phyloP scores from a whole-genome alignment of 2,888 invertebrate species.

The Cyrtodaria siliqua region DNA sequence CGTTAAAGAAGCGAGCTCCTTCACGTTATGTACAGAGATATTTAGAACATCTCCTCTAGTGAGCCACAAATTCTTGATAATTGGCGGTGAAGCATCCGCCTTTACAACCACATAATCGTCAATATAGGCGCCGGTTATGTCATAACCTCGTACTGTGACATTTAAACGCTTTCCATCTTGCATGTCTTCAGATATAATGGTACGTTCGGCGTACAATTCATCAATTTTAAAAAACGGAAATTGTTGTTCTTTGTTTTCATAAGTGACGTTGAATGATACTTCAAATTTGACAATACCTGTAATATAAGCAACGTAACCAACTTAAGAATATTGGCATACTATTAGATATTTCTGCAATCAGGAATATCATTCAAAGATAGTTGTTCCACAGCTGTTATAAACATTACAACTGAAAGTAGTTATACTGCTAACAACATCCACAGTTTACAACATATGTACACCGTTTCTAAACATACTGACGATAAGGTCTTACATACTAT shows the following conservation, averaged over 20 bases:
- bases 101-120: slow-evolving; percentile 49
- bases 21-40: slow-evolving; percentile 52
- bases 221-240: not conserved
- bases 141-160: slow-evolving; percentile 52
- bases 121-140: slow-evolving; percentile 44
- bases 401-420: too few relatives aligned
- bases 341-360: too few relatives aligned
- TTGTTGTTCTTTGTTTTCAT: slow-evolving; percentile 25
- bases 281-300: slow-evolving; percentile 53
- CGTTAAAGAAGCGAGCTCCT: slow-evolving; percentile 53
- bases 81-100: slow-evolving; percentile 61
- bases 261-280: slow-evolving; percentile 34
- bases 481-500: too few relatives aligned
- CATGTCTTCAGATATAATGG: not conserved
- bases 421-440: too few relatives aligned
- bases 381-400: too few relatives aligned
- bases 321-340: too few relatives aligned
- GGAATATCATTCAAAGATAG: too few relatives aligned
- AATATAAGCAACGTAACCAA: too few relatives aligned
- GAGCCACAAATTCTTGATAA: slow-evolving; percentile 60
- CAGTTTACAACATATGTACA: too few relatives aligned
- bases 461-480: too few relatives aligned
- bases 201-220: not conserved
- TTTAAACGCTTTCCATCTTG: slow-evolving; percentile 56
- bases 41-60: slow-evolving; percentile 39